Conservation (phyloP, 2,797 vertebrate species). For the Sparus aurata region DNA sequence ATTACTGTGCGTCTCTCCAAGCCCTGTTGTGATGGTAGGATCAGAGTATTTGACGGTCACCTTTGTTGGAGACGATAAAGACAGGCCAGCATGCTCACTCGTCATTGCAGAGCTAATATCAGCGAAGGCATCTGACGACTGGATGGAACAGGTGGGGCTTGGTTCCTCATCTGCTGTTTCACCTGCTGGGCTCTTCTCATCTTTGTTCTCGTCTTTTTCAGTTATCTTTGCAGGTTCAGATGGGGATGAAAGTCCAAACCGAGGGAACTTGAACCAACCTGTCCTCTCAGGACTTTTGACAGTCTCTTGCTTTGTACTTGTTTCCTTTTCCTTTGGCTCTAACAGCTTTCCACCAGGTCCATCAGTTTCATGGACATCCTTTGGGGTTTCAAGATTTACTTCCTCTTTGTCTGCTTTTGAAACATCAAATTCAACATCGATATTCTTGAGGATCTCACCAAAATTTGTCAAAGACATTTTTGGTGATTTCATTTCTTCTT, state of each 20-base stretch:
- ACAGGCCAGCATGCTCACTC: slow-evolving; percentile 75
- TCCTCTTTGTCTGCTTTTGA: slow-evolving; percentile 69
- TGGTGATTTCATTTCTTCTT: slow-evolving; percentile 82
- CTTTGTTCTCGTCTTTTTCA: slow-evolving; percentile 56
- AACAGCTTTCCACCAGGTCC: slow-evolving; percentile 42
- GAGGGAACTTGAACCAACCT: slow-evolving; percentile 92
- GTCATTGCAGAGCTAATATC: slow-evolving; percentile 84
- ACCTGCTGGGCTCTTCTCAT: slow-evolving; percentile 63
- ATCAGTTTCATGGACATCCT: slow-evolving; percentile 45
- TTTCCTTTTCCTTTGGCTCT: slow-evolving; percentile 57
- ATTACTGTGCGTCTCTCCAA: slow-evolving; percentile 61
- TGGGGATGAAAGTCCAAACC: slow-evolving; percentile 88
- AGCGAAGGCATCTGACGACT: slow-evolving; percentile 85
- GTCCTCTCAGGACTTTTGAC: slow-evolving; percentile 82
- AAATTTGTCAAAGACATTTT: slow-evolving; percentile 84
- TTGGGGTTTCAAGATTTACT: slow-evolving; percentile 46
- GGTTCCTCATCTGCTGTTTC: slow-evolving; percentile 70
- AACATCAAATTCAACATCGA: slow-evolving; percentile 84
- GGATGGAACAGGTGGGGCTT: slow-evolving; percentile 81
- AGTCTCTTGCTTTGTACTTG: slow-evolving; percentile 58
- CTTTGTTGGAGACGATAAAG: slow-evolving; percentile 80
- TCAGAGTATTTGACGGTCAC: slow-evolving; percentile 85
- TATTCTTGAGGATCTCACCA: slow-evolving; percentile 74
- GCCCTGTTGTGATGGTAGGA: slow-evolving; percentile 47
- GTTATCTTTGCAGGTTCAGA: slow-evolving; percentile 77